These are phyloP conservation scores for Falco punctatus DNA, from an alignment of 2,113 vertebrate genomes.

Conservation along the genomic window DNA sequence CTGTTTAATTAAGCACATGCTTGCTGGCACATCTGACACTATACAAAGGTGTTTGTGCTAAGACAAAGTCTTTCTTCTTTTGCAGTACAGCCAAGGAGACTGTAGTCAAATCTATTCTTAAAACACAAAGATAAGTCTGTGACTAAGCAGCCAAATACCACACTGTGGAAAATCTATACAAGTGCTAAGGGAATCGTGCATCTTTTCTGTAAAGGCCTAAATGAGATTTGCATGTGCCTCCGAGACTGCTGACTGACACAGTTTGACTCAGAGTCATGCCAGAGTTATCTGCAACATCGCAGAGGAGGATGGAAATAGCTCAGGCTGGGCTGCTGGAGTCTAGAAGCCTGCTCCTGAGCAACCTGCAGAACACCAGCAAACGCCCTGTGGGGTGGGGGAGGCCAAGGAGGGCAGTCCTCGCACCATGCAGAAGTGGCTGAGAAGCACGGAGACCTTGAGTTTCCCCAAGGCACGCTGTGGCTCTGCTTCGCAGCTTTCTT, in stretches of 20 bases:
- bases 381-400: rapidly evolving
- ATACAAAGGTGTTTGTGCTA: conserved; percentile 1
- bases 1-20: conserved; percentile 45
- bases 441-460: background rate
- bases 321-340: background rate
- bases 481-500: background rate
- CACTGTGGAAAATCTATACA: conserved; percentile 18
- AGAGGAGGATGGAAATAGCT: background rate
- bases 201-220: conserved; percentile 1
- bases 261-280: conserved; percentile 27
- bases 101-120: background rate
- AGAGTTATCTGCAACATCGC: background rate
- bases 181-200: background rate
- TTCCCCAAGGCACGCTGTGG: background rate
- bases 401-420: background rate
- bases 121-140: conserved; percentile 9
- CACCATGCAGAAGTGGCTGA: background rate
- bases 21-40: background rate
- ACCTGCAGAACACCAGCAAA: background rate
- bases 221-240: background rate
- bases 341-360: background rate
- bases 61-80: background rate
- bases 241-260: background rate
- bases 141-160: conserved; percentile 41
- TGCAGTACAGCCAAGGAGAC: background rate